Base-by-base conservation (phyloP, 2,888 invertebrate genomes). In the Pristionchus fissidentatus region DNA sequence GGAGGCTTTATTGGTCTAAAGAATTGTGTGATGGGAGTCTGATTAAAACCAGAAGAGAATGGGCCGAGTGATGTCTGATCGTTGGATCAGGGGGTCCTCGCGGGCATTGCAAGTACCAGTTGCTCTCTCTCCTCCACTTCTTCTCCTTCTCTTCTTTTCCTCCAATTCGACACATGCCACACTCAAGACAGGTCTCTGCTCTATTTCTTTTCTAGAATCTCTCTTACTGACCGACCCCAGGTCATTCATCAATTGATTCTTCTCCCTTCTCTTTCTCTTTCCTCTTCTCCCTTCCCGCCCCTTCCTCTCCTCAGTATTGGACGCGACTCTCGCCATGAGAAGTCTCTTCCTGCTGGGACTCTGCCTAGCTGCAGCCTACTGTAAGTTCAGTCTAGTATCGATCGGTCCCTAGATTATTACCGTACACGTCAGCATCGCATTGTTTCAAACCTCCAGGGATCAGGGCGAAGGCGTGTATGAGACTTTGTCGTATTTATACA, bases 1-100 rank as follows among this genome's bases (percentile, higher is more conserved):
- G 87, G 19, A 87, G 88, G 60, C 88, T 88, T 22, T 85, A 88
- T 32, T 87, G 87, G 26, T 88, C n/a, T 70, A 66, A 66, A n/a
- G n/a, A 38, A n/a, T n/a, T 43, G 15, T 46, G 7, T 66, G 35
- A 38, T 66, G 26, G 29, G 38, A n/a, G n/a, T n/a, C n/a, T 66
- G 38, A 62, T 60, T 3, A 1, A 13, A 26, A n/a, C n/a, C 29
- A 2, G 57, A 26, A n/a, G 1, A 29, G n/a, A n/a, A 15, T 66
- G 3, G 35, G 35, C 15, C 66, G 62, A 35, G 22, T 66, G 66
- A 66, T 66, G 35, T 66, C 66, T 73, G 62, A 41, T 78, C 83
- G 62, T 73, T 79, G 83, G 57, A n/a, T n/a, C n/a, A n/a, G n/a
- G n/a, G n/a, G n/a, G n/a, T n/a, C n/a, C n/a, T n/a, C n/a, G n/a